These are phyloP conservation scores for Leucophora obtusa DNA, from an alignment of 2,888 invertebrate species.

Conservation along the genomic window DNA sequence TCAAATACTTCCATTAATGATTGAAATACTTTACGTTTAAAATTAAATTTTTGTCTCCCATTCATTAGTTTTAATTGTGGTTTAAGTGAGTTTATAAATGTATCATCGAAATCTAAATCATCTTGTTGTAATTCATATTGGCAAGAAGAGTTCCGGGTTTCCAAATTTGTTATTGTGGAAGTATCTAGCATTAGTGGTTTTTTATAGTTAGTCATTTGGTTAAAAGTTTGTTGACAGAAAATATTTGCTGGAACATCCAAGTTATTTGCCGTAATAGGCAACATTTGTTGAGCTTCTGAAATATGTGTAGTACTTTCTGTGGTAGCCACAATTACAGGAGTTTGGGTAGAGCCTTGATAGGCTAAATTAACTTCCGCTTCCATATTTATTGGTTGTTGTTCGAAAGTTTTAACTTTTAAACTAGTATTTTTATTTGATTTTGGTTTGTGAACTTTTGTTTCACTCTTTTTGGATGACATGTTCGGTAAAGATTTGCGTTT, in stretches of 20 bases:
- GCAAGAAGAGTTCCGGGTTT: slow-evolving; percentile 12
- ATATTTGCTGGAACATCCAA: neutral
- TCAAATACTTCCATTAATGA: slow-evolving; percentile 73
- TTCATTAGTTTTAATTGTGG: slow-evolving; percentile 74
- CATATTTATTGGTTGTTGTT: neutral
- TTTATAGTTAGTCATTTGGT: neutral
- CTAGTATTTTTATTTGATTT: neutral
- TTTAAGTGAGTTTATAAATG: slow-evolving; percentile 69
- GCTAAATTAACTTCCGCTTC: no score
- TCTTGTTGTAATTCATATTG: slow-evolving; percentile 33
- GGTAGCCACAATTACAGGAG: neutral
- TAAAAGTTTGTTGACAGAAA: neutral
- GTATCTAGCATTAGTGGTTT: slow-evolving; percentile 10
- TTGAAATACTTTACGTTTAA: slow-evolving; percentile 72
- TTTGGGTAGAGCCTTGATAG: no score
- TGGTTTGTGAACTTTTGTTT: neutral
- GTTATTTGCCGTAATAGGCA: no score
- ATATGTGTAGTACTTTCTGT: neutral
- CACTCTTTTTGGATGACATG: neutral
- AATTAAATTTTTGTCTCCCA: slow-evolving; percentile 72
- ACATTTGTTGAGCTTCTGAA: no score
- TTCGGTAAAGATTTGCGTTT: slow-evolving; percentile 1
- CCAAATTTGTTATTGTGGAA: neutral
- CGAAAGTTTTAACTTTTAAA: neutral
- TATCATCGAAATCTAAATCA: slow-evolving; percentile 66